These are phyloP conservation scores for Lepus oiostolus DNA, from an alignment of 2,797 vertebrate genomes.

Conservation along the genomic window DNA sequence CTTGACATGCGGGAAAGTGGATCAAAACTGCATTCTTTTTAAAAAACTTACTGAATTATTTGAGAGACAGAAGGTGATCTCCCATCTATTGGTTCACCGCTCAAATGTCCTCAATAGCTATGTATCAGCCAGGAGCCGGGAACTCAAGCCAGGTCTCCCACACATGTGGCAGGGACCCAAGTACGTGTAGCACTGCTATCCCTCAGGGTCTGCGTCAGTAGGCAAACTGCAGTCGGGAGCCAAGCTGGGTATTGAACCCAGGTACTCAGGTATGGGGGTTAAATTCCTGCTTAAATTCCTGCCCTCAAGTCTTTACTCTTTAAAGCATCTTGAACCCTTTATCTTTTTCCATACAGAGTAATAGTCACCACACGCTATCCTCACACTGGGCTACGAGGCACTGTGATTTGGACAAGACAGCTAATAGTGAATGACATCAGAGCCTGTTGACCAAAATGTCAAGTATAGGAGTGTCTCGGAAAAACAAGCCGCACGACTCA, in stretches of 20 bases:
- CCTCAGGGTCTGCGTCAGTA: too few relatives aligned
- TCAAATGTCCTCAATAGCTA: too few relatives aligned
- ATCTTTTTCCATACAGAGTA: background rate
- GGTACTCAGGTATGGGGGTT: background rate
- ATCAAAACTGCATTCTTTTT: background rate
- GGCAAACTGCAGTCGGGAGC: too few relatives aligned
- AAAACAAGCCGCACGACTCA: background rate
- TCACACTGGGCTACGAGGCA: rapidly evolving
- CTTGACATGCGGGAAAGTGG: background rate
- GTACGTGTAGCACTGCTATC: too few relatives aligned
- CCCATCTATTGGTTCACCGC: too few relatives aligned
- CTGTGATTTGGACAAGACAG: background rate
- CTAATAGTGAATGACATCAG: too few relatives aligned
- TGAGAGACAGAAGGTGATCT: too few relatives aligned
- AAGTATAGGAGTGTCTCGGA: background rate
- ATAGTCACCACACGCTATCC: background rate
- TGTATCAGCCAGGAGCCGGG: too few relatives aligned
- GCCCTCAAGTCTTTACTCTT: background rate
- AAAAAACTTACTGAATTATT: too few relatives aligned
- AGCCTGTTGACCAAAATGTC: background rate
- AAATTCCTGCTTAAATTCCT: background rate
- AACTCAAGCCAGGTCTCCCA: too few relatives aligned
- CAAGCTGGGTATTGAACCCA: background rate
- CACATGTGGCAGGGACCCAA: too few relatives aligned
- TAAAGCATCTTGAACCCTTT: background rate